Evolutionary conservation across 2,888 invertebrate species (phyloP), one percentile per base, ranked within the genome.

Genomic region (Monochamus alternatus): DNA sequence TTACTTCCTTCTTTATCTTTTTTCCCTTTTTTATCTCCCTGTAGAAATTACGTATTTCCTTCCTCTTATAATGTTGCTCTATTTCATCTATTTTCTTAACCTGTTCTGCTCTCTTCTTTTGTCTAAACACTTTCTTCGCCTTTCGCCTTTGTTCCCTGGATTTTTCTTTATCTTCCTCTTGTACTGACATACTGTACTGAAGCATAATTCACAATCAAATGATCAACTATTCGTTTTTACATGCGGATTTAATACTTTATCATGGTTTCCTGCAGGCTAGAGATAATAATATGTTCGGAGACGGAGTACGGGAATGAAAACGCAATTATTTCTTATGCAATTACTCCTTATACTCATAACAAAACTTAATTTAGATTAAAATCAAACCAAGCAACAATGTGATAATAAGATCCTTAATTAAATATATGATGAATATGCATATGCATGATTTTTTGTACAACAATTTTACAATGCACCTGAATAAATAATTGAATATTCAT

Each of bases 281-380:
- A 62, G 32, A 62, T 38, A 62, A 62, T 62, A 32, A 62, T 31
- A 62, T 31, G n/a, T 12, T 22, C 22, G 22, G 38, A 38, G 7
- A 38, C 2, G 38, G 5, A 7, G n/a, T 62, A 62, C 47, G 3
- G 31, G 32, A 32, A 30, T 32, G 32, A 63, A 62, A 43, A 12
- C 5, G 32, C n/a, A 38, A 62, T 62, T 43, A 63, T 3, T 12
- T 8, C n/a, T 63, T 47, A 12, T 10, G 47, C 9, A 47, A 47
- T 47, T 47, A 47, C 14, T 38, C 38, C 8, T 31, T 38, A 10
- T 12, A 2, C 7, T 38, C 9, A 32, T 10, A 62, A 62, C 12
- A 38, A 60, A 30, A 43, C 14, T n/a, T 10, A 47, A 47, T 47
- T 43, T 63, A 63, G 62, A 63, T 63, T 63, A 63, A 12, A n/a